Conservation (phyloP, 2,888 invertebrate species). For the Conops quadrifasciatus region DNA sequence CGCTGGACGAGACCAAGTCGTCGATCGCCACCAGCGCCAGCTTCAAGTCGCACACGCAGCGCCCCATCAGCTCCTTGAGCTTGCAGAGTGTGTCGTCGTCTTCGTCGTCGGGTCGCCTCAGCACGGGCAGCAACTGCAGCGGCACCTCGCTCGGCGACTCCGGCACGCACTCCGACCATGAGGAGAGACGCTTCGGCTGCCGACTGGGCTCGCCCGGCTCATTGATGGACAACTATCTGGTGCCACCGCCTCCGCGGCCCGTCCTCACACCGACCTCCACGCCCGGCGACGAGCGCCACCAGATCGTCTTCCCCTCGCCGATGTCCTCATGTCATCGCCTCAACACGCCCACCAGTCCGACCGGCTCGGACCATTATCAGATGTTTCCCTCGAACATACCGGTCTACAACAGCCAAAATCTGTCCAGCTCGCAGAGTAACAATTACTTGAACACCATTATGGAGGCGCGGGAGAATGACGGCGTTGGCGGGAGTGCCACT, state of each 20-base stretch:
- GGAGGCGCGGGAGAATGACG: slow-evolving; percentile 60
- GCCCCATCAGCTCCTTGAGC: slow-evolving; percentile 76
- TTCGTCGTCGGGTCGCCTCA: slow-evolving; percentile 83
- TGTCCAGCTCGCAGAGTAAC: slow-evolving; percentile 55
- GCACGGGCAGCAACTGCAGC: slow-evolving; percentile 77
- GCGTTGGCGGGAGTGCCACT: slow-evolving; percentile 42
- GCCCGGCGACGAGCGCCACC: slow-evolving; percentile 63
- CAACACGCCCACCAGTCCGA: slow-evolving; percentile 60
- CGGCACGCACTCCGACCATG: slow-evolving; percentile 85
- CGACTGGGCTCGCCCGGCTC: slow-evolving; percentile 60
- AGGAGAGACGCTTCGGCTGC: slow-evolving; percentile 70
- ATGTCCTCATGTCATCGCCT: slow-evolving; percentile 58
- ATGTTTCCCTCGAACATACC: slow-evolving; percentile 65
- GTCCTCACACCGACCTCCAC: slow-evolving; percentile 62
- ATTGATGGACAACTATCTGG: slow-evolving; percentile 70
- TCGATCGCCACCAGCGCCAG: slow-evolving; percentile 60
- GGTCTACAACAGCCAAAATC: slow-evolving; percentile 57
- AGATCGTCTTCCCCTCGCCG: slow-evolving; percentile 60
- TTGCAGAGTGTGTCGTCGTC: slow-evolving; percentile 73
- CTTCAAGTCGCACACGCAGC: slow-evolving; percentile 61
- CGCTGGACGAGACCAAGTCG: slow-evolving; percentile 61
- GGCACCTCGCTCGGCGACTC: slow-evolving; percentile 84
- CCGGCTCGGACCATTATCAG: slow-evolving; percentile 60
- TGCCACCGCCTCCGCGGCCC: slow-evolving; percentile 73
- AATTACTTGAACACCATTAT: slow-evolving; percentile 62